Base-by-base conservation (phyloP, 1,140 invertebrate species). In the Drosophila lini region DNA sequence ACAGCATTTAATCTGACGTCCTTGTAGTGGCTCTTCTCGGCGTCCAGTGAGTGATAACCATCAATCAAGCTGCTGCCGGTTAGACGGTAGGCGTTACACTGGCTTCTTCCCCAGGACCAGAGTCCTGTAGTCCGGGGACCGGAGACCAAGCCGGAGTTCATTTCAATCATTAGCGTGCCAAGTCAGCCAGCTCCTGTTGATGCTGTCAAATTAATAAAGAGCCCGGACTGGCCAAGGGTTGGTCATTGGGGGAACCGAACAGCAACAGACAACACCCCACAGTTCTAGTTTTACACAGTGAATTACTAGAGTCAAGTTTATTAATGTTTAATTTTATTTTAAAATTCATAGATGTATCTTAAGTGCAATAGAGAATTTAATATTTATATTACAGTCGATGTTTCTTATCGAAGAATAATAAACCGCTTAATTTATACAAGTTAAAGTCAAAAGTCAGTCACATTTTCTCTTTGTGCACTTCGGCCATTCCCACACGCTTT, bases 151-250 rank as follows among this genome's bases (percentile, higher is more conserved):
- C 63, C 58, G 84, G 80, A 88, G 84, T 88, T 89, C 85, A 88
- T 88, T 88, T 88, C 84, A 88, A 88, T 88, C 84, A 88, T 88
- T 88, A 88, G 84, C 83, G 83, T 83, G 80, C 67, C 62, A 61
- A 74, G 56, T 63, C 75, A 64, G 62, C 52, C 64, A 63, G 65
- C 74, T 73, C 80, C 85, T 88, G 83, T 90, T 91, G 86, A 90
- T 88, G 86, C 83, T 90, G 88, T 89, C 88, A 91, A 91, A 91
- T 91, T 91, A 91, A 91, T 91, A 91, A 88, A 89, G 80, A 84
- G 80, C 80, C 73, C 57, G 41, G 62, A n/a, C 45, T 45, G 47
- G 50, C 40, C 67, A 68, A 68, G 67, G 44, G 67, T 44, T 71
- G 34, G 71, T 38, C 36, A 63, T 48, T 6, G 34, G 64, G 41